A percentile compares a stretch with the other conserved stretches of the same genome.
Conservation (phyloP, 2,113 vertebrate genomes). For the Corythaixoides concolor region DNA sequence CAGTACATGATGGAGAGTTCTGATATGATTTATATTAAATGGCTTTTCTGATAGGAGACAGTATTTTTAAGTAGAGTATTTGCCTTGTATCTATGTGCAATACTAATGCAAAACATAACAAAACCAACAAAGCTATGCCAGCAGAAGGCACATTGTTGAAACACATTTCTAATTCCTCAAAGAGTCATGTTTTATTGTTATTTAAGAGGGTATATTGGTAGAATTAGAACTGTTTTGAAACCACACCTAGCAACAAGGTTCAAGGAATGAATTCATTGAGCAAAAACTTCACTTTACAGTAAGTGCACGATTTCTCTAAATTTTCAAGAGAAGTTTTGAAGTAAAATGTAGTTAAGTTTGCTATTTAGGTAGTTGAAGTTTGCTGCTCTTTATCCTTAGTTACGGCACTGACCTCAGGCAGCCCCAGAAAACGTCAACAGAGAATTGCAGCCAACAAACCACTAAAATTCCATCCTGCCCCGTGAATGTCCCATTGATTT, state of each 20-base stretch:
- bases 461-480: conserved; percentile 40
- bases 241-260: conserved; percentile 65
- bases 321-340: background rate
- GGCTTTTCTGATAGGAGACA: background rate
- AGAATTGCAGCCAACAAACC: conserved; percentile 29
- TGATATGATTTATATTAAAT: background rate
- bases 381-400: background rate
- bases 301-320: background rate
- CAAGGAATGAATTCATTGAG: background rate
- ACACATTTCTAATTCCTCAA: conserved; percentile 59
- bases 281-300: background rate
- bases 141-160: conserved; percentile 30
- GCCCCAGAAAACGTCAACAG: background rate
- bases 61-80: conserved; percentile 18
- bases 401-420: background rate
- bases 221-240: conserved; percentile 60
- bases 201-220: conserved; percentile 47
- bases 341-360: background rate
- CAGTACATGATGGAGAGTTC: background rate
- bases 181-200: conserved; percentile 56
- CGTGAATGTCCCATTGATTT: conserved; percentile 42
- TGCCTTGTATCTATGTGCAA: conserved; percentile 37
- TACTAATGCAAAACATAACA: conserved; percentile 40
- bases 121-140: conserved; percentile 4
- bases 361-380: background rate